Base-by-base conservation (phyloP, 53 echinoderm and acorn worm species). In the Mesocentrotus franciscanus region DNA sequence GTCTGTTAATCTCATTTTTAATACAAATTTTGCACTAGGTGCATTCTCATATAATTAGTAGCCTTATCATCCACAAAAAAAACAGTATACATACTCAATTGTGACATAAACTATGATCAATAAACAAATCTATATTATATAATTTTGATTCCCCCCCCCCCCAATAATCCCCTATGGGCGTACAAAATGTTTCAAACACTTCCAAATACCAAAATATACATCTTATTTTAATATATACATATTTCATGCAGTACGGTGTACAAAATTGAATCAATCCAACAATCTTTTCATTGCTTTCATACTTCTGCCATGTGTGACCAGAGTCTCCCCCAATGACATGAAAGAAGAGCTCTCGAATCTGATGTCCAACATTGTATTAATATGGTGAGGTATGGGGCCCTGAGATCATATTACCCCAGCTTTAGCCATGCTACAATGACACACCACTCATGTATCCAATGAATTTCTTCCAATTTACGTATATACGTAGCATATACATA, bases 211-310 rank as follows among this genome's bases (percentile, higher is more conserved):
- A 87, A 87, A 87, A 87, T 87, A 87, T 87, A 87, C 87, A 87
- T 87, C 87, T 58, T n/a, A 87, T 58, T 87, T 87, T 87, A 87
- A 87, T 87, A 87, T 87, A 27, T 87, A 87, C 87, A 87, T 87
- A 87, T 59, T 87, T 87, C 87, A 87, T 87, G 87, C 87, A 87
- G 87, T 87, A 87, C 29, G 59, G 9, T 12, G 29, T 58, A 58
- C 27, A 9, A 66, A 87, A 58, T 87, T 12, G 11, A 58, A 58
- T 18, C 33, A 81, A 29, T 72, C 30, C 9, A 81, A 12, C 81
- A 36, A 39, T 79, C 4, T 39, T 81, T 10, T 81, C 42, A 36
- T 81, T 74, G 29, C 32, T 30, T 74, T 68, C 76, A 76, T 32
- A 76, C 30, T 33, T 76, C 76, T 32, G 81, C 17, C 42, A 35